Percentiles rank a stretch among this genome's conserved stretches.
Conservation (phyloP, 2,888 invertebrate species). For the Dolichomitus sp. region DNA sequence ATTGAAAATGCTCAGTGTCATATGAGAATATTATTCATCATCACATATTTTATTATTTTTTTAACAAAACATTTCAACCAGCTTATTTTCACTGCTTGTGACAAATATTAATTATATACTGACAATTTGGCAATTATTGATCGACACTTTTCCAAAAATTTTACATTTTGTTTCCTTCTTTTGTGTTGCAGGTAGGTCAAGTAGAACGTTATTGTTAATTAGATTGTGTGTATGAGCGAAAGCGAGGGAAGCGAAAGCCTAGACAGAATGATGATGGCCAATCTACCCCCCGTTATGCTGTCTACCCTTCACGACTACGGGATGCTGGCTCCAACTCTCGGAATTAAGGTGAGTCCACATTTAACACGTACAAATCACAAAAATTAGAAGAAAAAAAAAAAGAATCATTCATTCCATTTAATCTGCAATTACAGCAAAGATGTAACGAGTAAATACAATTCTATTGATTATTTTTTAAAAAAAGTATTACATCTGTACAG, state of each 20-base stretch:
- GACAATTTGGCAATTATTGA: constrained; percentile 5
- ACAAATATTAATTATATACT: not conserved
- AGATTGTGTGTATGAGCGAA: constrained; percentile 67
- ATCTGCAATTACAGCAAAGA: too few species aligned
- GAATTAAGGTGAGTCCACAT: constrained; percentile 83
- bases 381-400: not conserved
- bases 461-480: not conserved
- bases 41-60: not conserved
- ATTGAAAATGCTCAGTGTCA: too few species aligned
- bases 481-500: not conserved
- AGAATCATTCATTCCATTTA: too few species aligned
- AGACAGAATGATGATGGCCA: constrained; percentile 85
- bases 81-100: not conserved
- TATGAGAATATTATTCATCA: not conserved
- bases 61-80: not conserved
- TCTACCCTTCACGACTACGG: constrained; percentile 85
- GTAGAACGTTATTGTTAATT: constrained; percentile 77
- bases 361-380: not conserved
- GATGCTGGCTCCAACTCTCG: constrained; percentile 84
- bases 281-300: constrained; percentile 85
- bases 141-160: not conserved
- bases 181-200: constrained; percentile 85
- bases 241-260: constrained; percentile 69
- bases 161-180: constrained; percentile 46
- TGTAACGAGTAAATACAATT: not conserved